Evolutionary conservation across 2,113 vertebrate species (phyloP), one percentile per base, ranked within the genome.

Genomic region (Grallaria varia): DNA sequence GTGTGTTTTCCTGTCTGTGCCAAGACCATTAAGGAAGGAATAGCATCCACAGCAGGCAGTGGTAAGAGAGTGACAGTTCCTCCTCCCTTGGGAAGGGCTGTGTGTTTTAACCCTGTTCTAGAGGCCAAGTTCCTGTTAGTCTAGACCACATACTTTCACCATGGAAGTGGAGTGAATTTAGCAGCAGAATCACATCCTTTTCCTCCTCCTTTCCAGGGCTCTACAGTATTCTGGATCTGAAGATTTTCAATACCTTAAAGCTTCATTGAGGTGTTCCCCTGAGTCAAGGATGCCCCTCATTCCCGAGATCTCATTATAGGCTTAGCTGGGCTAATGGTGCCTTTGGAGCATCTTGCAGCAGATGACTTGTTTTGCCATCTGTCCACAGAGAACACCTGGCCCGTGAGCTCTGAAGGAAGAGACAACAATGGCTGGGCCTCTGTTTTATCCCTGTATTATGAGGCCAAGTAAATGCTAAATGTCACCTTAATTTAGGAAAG

Each of bases 341-440:
- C 42, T 74, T 80, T 55, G 23, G 85, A 89, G 84, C 87, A 74
- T 78, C 84, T 39, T 84, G 56, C 42, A 71, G 87, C 80, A 81
- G 73, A 45, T 62, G 59, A 62, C 39, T 94, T 91, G 66, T 89
- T 91, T 45, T 89, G 84, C 96, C 90, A 87, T 96, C 96, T 97
- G 92, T 78, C 74, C 52, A 4, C 68, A 52, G 81, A 49, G 42
- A 12, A 20, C 74, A 4, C 77, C 64, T 55, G 47, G 14, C 67
- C 35, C 3, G 14, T 28, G 87, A 74, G 64, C 44, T 68, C 81
- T 75, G 74, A 53, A 72, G 59, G 83, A 47, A 35, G 62, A 69
- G 49, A 47, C 35, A 49, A 4, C 23, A 60, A 6, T 28, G 63
- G 19, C 63, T 28, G 44, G 49, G 74, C 44, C 66, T 85, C 22